These are phyloP conservation scores for Pluvianellus socialis DNA, from an alignment of 2,113 vertebrate species.

Conservation along the genomic window DNA sequence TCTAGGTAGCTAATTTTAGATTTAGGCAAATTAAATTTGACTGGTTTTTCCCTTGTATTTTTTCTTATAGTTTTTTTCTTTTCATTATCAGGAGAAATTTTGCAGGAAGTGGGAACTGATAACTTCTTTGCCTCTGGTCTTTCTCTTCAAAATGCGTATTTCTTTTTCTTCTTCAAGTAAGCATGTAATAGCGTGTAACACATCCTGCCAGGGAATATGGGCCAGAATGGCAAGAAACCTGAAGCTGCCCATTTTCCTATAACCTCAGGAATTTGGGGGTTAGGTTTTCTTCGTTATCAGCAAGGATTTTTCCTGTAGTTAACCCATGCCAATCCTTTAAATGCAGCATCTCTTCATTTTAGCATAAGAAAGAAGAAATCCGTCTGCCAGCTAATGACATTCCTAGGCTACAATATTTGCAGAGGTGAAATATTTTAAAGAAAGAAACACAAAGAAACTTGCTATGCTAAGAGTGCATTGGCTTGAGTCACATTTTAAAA, in stretches of 20 bases:
- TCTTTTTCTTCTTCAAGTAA: not conserved
- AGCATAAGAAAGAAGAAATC: not conserved
- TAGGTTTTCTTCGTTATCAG: not conserved
- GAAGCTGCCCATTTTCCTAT: not conserved
- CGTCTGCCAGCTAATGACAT: not conserved
- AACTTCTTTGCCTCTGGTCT: not conserved
- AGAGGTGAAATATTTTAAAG: slow-evolving; percentile 19
- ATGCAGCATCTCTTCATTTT: not conserved
- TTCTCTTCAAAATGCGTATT: not conserved
- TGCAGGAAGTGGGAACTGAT: not conserved
- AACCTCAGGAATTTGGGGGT: not conserved
- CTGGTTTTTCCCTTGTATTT: not conserved
- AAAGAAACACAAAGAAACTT: not conserved
- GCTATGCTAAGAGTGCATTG: not conserved
- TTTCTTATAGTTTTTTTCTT: not conserved
- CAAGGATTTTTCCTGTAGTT: not conserved
- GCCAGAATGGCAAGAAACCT: not conserved
- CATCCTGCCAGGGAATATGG: not conserved
- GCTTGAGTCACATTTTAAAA: not conserved
- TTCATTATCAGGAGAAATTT: not conserved
- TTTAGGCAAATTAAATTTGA: not conserved
- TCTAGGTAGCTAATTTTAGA: not conserved
- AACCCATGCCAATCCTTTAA: not conserved
- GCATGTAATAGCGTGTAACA: not conserved
- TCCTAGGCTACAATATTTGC: not conserved